phyloP scores from a whole-genome alignment of 2,888 invertebrate genomes.

The Acrobasis repandana region DNA sequence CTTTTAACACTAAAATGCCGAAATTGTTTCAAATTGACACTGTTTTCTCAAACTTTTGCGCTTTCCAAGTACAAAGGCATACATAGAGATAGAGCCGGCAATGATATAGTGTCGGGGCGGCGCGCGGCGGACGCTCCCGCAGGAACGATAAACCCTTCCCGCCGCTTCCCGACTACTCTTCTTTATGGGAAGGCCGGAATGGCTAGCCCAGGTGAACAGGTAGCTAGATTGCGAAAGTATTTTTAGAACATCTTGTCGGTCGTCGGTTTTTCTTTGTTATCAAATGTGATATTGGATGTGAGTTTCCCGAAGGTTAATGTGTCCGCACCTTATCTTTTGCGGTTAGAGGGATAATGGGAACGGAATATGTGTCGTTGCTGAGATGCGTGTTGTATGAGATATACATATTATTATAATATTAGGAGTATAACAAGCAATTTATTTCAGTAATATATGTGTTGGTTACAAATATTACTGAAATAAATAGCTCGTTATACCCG shows the following conservation, averaged over 20 bases:
- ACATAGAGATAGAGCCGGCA: constrained; percentile 73
- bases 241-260: constrained; percentile 80
- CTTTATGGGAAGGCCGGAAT: constrained; percentile 81
- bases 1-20: not conserved
- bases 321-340: constrained; percentile 56
- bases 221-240: constrained; percentile 80
- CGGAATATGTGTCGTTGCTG: no score
- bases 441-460: no score
- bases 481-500: no score
- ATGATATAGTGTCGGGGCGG: constrained; percentile 81
- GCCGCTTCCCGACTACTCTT: constrained; percentile 79
- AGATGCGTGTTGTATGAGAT: no score
- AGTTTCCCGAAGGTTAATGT: constrained; percentile 65
- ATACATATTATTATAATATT: no score
- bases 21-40: constrained; percentile 51
- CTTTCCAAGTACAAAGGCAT: constrained; percentile 64
- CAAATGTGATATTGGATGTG: constrained; percentile 71
- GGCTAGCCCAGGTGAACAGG: constrained; percentile 80
- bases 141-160: constrained; percentile 82
- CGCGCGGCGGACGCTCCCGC: constrained; percentile 73
- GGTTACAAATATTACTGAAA: no score
- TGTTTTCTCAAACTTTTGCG: constrained; percentile 64
- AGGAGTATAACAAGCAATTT: no score
- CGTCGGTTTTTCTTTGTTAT: constrained; percentile 79
- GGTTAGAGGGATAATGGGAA: constrained; percentile 24